phyloP scores from a whole-genome alignment of 2,113 vertebrate species.

The Amphilophus citrinellus region DNA sequence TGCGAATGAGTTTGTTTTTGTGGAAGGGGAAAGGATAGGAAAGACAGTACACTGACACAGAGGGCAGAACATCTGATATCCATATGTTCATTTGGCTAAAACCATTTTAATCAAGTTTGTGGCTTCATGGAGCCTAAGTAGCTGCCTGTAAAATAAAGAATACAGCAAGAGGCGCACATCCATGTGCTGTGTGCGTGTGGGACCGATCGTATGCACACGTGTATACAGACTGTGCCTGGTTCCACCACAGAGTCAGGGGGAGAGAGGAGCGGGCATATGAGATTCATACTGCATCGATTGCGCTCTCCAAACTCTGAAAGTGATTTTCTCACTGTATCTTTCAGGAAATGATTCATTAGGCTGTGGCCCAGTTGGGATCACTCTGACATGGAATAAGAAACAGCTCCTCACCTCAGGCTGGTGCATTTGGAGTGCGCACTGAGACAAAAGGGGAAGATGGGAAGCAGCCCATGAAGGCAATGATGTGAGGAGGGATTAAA shows the following conservation, averaged over 20 bases:
- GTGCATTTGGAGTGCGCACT: slow-evolving; percentile 50
- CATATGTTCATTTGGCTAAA: slow-evolving; percentile 58
- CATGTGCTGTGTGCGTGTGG: slow-evolving; percentile 45
- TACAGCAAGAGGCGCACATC: slow-evolving; percentile 32
- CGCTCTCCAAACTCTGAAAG: slow-evolving; percentile 65
- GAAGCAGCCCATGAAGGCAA: slow-evolving; percentile 51
- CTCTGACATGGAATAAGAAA: slow-evolving; percentile 74
- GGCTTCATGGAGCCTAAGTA: slow-evolving; percentile 50
- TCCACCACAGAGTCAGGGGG: slow-evolving; percentile 35
- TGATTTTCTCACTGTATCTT: slow-evolving; percentile 74
- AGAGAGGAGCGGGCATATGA: slow-evolving; percentile 29
- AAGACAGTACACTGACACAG: neutral
- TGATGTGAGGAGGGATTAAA: neutral
- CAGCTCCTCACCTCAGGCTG: slow-evolving; percentile 71
- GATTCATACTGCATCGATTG: slow-evolving; percentile 40
- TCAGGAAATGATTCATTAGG: slow-evolving; percentile 80
- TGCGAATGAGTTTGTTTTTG: slow-evolving; percentile 21
- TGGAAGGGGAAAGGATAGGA: neutral
- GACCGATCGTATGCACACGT: slow-evolving; percentile 38
- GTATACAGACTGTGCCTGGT: slow-evolving; percentile 54
- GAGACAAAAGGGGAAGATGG: slow-evolving; percentile 59
- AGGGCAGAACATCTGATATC: slow-evolving; percentile 67
- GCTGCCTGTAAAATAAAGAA: slow-evolving; percentile 43
- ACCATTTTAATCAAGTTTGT: slow-evolving; percentile 59
- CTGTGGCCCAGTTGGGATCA: slow-evolving; percentile 65